Evolutionary conservation across 2,113 vertebrate species (phyloP).

Genomic region (Sardina pilchardus): DNA sequence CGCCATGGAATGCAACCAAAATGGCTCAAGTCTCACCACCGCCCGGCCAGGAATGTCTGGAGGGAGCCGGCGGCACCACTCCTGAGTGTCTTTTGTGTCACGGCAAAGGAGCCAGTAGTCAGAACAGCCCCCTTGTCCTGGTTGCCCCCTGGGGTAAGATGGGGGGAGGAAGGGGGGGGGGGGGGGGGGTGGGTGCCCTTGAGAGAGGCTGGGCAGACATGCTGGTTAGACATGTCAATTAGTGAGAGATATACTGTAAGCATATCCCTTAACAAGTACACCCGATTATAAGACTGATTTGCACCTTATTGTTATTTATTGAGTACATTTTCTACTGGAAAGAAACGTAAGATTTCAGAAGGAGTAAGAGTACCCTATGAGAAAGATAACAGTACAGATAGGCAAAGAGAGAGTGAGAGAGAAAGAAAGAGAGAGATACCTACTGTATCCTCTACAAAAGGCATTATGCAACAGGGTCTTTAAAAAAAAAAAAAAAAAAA

Average conservation of each 20-base stretch:
- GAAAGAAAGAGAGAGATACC: background rate
- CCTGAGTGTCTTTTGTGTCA: background rate
- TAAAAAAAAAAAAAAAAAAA: background rate
- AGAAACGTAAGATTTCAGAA: no score
- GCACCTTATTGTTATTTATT: background rate
- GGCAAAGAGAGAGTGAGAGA: background rate
- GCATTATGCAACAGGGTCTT: background rate
- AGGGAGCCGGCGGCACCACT: no score
- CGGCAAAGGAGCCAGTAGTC: background rate
- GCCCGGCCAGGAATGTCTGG: constrained; percentile 57
- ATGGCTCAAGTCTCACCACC: constrained; percentile 38
- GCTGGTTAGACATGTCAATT: background rate
- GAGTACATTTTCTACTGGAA: background rate
- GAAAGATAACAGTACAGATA: background rate
- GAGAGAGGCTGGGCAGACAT: background rate
- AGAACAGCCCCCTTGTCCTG: background rate
- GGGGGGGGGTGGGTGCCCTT: background rate
- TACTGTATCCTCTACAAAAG: background rate
- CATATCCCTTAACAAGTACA: background rate
- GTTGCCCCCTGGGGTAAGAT: background rate
- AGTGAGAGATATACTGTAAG: background rate
- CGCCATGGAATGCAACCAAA: constrained; percentile 57
- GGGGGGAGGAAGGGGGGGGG: background rate
- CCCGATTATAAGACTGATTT: background rate
- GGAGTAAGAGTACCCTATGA: background rate